These are phyloP conservation scores for Bathynomus jamesi DNA, from an alignment of 1,140 invertebrate species.

Conservation along the genomic window DNA sequence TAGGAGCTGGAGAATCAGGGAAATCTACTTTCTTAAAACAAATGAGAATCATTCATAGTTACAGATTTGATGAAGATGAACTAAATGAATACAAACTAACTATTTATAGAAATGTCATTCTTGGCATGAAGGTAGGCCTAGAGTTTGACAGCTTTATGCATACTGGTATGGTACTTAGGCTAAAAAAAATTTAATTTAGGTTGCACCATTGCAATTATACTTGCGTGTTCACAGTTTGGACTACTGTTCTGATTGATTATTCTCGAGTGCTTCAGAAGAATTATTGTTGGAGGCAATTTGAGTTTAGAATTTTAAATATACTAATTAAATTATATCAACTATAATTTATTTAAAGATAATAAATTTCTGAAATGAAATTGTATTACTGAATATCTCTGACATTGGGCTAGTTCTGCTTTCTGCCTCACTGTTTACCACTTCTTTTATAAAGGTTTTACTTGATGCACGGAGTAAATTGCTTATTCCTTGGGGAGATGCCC, in stretches of 20 bases:
- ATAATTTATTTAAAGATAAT: no score
- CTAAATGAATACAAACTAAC: constrained; percentile 24
- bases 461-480: constrained; percentile 87
- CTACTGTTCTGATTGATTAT: no score
- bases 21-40: constrained; percentile 98
- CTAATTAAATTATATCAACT: no score
- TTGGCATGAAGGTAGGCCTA: constrained; percentile 33
- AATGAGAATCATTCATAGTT: constrained; percentile 91
- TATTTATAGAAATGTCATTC: constrained; percentile 30
- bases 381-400: no score
- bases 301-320: no score
- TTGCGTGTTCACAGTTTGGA: not conserved
- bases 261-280: not conserved
- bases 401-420: no score
- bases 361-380: no score
- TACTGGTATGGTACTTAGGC: no score
- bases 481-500: constrained; percentile 81
- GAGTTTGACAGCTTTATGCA: no score
- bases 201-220: not conserved
- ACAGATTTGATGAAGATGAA: constrained; percentile 22
- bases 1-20: constrained; percentile 86
- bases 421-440: no score
- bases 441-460: constrained; percentile 73
- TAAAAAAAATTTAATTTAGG: not conserved
- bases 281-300: no score